A percentile compares a stretch with the other conserved stretches of the same genome.
phyloP scores from a whole-genome alignment of 2,888 invertebrate genomes.

The Drosophila hamatofila region DNA sequence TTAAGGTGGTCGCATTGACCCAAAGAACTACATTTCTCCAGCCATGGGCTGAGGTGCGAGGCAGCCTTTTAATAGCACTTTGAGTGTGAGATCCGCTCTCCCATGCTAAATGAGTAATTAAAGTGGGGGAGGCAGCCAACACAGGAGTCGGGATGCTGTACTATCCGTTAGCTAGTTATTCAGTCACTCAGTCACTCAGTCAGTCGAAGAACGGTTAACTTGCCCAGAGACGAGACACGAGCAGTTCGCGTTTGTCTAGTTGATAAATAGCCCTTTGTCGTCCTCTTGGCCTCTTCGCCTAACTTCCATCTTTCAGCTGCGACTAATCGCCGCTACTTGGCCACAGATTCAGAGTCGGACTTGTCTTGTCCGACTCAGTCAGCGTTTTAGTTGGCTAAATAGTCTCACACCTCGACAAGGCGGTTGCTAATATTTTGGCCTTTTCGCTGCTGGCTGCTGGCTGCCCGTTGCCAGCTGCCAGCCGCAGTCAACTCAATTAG shows the following conservation, averaged over 20 bases:
- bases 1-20: constrained; percentile 77
- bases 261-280: constrained; percentile 74
- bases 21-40: constrained; percentile 73
- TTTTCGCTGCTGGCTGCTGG: constrained; percentile 52
- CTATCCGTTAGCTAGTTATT: constrained; percentile 34
- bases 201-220: constrained; percentile 65
- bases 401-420: constrained; percentile 73
- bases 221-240: constrained; percentile 65
- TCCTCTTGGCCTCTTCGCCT: constrained; percentile 41
- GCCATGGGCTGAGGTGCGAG: constrained; percentile 24
- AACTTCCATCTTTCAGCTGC: constrained; percentile 27
- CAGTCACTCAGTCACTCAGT: constrained; percentile 42
- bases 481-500: constrained; percentile 73
- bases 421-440: constrained; percentile 72
- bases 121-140: constrained; percentile 47
- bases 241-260: constrained; percentile 57
- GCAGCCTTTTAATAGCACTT: constrained; percentile 47
- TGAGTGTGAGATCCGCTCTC: constrained; percentile 47
- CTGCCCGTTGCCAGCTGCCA: constrained; percentile 23
- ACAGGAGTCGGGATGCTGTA: constrained; percentile 24
- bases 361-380: constrained; percentile 19
- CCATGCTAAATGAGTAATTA: constrained; percentile 67
- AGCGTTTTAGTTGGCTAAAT: constrained; percentile 60
- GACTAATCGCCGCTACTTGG: constrained; percentile 71
- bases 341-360: constrained; percentile 37